Evolutionary conservation across 2,888 invertebrate genomes (phyloP).

Genomic region (Marronus borbonicus): DNA sequence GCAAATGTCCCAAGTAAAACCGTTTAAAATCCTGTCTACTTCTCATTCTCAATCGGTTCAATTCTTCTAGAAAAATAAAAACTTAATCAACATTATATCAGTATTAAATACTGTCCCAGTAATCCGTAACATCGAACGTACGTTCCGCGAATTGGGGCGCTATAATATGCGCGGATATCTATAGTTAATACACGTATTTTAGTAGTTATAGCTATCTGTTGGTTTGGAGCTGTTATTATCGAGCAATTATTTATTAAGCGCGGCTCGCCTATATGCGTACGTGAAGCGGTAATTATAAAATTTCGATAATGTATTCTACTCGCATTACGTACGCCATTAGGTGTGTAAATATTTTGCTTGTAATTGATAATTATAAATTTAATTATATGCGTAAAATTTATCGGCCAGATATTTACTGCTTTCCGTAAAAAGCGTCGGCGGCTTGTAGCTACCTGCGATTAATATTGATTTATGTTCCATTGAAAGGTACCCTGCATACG

Average conservation of each 20-base stretch:
- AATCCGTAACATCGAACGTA: too few relatives aligned
- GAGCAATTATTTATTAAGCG: conserved; percentile 32
- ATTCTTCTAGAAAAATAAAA: too few relatives aligned
- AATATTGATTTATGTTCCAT: conserved; percentile 24
- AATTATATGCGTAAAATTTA: conserved; percentile 50
- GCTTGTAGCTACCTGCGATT: not conserved
- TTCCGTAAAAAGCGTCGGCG: conserved; percentile 37
- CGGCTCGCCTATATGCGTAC: not conserved
- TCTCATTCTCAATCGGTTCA: too few relatives aligned
- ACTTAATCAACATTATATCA: too few relatives aligned
- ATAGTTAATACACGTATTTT: too few relatives aligned
- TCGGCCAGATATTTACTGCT: conserved; percentile 47
- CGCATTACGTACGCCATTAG: conserved; percentile 50
- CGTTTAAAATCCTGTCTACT: too few relatives aligned
- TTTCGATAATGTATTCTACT: conserved; percentile 50
- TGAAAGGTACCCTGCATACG: conserved; percentile 2
- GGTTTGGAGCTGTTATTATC: conserved; percentile 10
- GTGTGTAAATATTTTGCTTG: conserved; percentile 52
- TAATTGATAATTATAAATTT: conserved; percentile 53
- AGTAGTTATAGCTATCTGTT: not conserved
- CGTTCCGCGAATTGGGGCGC: too few relatives aligned
- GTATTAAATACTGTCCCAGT: too few relatives aligned
- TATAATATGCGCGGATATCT: too few relatives aligned
- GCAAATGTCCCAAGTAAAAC: too few relatives aligned
- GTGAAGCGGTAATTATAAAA: conserved; percentile 29